Evolutionary conservation across 2,888 invertebrate species (phyloP).

Genomic region (Pocota personata): DNA sequence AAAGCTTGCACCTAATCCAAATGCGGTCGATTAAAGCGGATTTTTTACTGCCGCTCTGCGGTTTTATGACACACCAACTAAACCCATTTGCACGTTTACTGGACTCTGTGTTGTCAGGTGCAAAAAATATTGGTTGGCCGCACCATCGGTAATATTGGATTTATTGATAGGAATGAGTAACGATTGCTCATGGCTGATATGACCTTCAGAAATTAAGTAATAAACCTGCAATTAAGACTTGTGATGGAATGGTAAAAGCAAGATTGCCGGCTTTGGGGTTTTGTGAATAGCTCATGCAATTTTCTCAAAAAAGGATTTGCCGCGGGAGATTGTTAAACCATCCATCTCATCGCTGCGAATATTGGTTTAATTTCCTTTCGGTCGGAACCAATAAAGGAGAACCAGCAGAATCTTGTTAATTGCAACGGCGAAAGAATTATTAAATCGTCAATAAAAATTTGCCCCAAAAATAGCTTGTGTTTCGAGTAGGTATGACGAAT

Average conservation of each 20-base stretch:
- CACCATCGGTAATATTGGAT: constrained; percentile 73
- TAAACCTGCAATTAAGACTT: constrained; percentile 73
- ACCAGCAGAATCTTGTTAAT: constrained; percentile 9
- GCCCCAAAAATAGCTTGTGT: constrained; percentile 32
- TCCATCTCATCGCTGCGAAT: neutral
- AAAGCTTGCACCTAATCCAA: neutral
- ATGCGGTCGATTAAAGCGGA: constrained; percentile 22
- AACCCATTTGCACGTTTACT: constrained; percentile 7
- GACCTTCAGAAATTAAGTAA: constrained; percentile 76
- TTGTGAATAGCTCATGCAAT: neutral
- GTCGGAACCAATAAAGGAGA: constrained; percentile 2
- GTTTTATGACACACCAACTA: constrained; percentile 26
- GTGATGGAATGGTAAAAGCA: constrained; percentile 2
- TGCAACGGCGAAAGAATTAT: constrained; percentile 14
- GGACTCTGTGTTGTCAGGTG: constrained; percentile 40
- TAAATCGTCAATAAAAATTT: constrained; percentile 17
- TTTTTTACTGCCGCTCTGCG: constrained; percentile 1
- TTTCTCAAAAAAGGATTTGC: constrained; percentile 3
- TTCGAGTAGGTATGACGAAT: constrained; percentile 39
- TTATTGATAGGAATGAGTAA: constrained; percentile 75
- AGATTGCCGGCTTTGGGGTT: neutral
- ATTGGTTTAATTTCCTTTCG: neutral
- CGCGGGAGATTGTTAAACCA: constrained; percentile 35
- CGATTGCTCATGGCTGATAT: constrained; percentile 62
- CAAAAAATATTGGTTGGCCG: constrained; percentile 36